phyloP scores from a whole-genome alignment of 37 sponge, comb jelly and placozoan genomes.

The Geodia barretti region DNA sequence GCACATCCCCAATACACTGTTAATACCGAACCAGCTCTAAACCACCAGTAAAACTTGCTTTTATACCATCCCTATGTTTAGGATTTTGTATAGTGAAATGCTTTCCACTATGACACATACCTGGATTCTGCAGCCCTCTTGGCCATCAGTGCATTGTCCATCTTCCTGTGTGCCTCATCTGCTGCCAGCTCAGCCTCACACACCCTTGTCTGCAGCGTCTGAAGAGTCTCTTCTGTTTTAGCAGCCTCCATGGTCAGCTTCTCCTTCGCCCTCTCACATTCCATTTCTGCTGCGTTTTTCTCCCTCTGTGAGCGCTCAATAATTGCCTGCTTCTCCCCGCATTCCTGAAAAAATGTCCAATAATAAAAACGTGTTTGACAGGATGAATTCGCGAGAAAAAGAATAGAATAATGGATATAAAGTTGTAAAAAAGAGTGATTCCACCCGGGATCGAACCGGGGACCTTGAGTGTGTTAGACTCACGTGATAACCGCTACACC shows the following conservation, averaged over 20 bases:
- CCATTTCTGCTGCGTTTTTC: constrained; percentile 59
- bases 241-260: constrained; percentile 38
- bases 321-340: constrained; percentile 50
- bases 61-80: no score
- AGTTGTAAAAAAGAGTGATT: constrained; percentile 1
- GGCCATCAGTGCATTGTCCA: constrained; percentile 11
- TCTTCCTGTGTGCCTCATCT: constrained; percentile 55
- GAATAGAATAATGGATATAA: no score
- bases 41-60: not conserved
- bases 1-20: no score
- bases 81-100: no score
- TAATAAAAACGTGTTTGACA: no score
- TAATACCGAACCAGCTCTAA: no score
- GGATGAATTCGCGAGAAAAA: no score
- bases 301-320: constrained; percentile 60
- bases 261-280: constrained; percentile 30
- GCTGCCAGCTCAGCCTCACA: constrained; percentile 67
- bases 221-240: constrained; percentile 27
- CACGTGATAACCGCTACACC: constrained; percentile 26
- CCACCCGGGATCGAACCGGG: constrained; percentile 19
- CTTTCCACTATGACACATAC: no score
- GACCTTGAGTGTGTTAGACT: constrained; percentile 22
- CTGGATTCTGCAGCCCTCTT: constrained; percentile 37
- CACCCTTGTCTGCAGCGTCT: constrained; percentile 43
- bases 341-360: constrained; percentile 66